phyloP scores from a whole-genome alignment of 23 tunicate genomes.

The Ascidia mentula region DNA sequence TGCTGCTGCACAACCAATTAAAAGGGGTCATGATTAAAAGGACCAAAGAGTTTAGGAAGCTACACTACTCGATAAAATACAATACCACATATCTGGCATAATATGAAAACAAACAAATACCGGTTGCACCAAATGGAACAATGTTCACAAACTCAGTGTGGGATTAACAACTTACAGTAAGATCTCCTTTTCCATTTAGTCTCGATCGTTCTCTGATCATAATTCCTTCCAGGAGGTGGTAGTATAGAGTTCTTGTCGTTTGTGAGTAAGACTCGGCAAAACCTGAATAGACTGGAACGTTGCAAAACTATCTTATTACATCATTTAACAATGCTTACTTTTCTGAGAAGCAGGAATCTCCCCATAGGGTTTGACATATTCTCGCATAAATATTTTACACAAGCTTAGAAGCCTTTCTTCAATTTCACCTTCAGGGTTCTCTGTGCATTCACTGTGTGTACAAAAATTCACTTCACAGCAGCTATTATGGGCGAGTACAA shows the following conservation, averaged over 20 bases:
- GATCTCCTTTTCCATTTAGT: slow-evolving; percentile 42
- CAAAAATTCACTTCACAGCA: too few species aligned
- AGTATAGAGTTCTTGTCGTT: slow-evolving; percentile 63
- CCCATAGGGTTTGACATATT: slow-evolving; percentile 48
- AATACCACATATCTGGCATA: background rate
- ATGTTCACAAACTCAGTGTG: too few species aligned
- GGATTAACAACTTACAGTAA: slow-evolving; percentile 32
- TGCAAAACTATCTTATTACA: background rate
- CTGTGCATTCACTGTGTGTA: slow-evolving; percentile 47
- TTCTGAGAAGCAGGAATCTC: slow-evolving; percentile 52
- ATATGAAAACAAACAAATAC: background rate
- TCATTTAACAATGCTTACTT: slow-evolving; percentile 12
- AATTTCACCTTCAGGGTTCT: slow-evolving; percentile 30
- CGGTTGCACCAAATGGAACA: background rate
- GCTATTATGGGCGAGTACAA: too few species aligned
- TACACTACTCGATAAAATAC: background rate
- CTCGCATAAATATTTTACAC: slow-evolving; percentile 35
- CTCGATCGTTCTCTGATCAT: slow-evolving; percentile 73
- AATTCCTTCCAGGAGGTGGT: slow-evolving; percentile 59
- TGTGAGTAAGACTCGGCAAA: slow-evolving; percentile 41
- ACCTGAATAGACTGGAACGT: slow-evolving; percentile 5
- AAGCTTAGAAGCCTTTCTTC: slow-evolving; percentile 22
- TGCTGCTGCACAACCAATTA: too few species aligned
- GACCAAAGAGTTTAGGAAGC: background rate
- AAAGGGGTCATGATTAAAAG: too few species aligned